Percentiles rank a stretch among this genome's conserved stretches.
phyloP scores from a whole-genome alignment of 2,797 vertebrate species.

The Chelmon rostratus region DNA sequence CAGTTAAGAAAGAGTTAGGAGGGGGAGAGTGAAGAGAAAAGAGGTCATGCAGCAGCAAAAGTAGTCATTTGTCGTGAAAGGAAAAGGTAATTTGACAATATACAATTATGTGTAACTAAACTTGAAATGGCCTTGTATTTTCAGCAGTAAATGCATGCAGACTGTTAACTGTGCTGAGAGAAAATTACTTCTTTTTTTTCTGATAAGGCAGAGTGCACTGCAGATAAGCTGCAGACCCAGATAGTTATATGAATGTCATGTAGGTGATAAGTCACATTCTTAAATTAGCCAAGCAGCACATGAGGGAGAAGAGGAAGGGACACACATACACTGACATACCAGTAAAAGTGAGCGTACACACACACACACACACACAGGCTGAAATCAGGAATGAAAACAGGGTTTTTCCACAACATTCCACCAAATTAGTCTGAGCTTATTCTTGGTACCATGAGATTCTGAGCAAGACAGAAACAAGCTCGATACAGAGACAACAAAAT shows the following conservation, averaged over 20 bases:
- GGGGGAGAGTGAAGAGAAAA: slow-evolving; percentile 75
- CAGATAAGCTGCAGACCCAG: slow-evolving; percentile 64
- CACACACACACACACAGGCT: slow-evolving; percentile 14
- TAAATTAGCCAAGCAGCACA: slow-evolving; percentile 74
- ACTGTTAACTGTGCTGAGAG: slow-evolving; percentile 29
- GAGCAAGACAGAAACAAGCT: slow-evolving; percentile 41
- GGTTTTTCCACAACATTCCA: slow-evolving; percentile 68
- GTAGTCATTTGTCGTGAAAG: slow-evolving; percentile 51
- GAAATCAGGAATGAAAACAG: slow-evolving; percentile 49
- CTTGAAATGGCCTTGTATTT: slow-evolving; percentile 35
- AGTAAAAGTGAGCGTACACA: slow-evolving; percentile 9
- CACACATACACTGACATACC: slow-evolving; percentile 21
- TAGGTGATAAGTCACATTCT: slow-evolving; percentile 76
- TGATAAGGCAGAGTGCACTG: slow-evolving; percentile 47
- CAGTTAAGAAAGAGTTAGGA: slow-evolving; percentile 80
- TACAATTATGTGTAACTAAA: slow-evolving; percentile 55
- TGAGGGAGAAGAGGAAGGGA: slow-evolving; percentile 52
- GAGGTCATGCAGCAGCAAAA: slow-evolving; percentile 68
- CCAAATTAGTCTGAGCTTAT: slow-evolving; percentile 56
- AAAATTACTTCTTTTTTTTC: slow-evolving; percentile 38
- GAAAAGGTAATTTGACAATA: slow-evolving; percentile 51
- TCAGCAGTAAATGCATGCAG: slow-evolving; percentile 48
- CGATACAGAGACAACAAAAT: slow-evolving; percentile 21
- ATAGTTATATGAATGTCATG: slow-evolving; percentile 70
- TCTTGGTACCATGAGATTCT: slow-evolving; percentile 52